These are phyloP conservation scores for Montipora efflorescens DNA, from an alignment of 64 coral and sea anemone species.

Conservation along the genomic window DNA sequence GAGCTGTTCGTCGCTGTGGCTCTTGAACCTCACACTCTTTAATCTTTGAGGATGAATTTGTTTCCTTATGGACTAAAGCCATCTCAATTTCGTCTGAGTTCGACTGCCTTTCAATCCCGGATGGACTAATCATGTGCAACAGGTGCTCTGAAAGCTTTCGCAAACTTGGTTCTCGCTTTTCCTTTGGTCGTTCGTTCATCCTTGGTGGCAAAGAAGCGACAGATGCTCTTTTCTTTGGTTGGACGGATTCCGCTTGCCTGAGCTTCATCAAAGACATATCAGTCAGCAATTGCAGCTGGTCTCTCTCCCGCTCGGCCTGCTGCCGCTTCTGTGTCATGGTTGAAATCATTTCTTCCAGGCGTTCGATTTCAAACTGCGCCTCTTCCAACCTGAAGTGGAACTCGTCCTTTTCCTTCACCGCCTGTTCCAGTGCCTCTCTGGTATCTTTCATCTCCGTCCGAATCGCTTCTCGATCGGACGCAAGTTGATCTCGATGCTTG, in stretches of 20 bases:
- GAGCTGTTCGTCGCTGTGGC: neutral
- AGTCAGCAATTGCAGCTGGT: conserved; percentile 90
- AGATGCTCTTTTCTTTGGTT: conserved; percentile 74
- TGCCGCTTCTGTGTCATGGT: conserved; percentile 73
- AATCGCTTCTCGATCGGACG: conserved; percentile 42
- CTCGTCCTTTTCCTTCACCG: conserved; percentile 77
- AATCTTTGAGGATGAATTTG: neutral
- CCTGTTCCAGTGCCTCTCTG: conserved; percentile 63
- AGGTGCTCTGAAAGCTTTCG: conserved; percentile 61
- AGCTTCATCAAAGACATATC: conserved; percentile 95
- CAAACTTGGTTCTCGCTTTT: conserved; percentile 47
- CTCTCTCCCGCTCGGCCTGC: conserved; percentile 82
- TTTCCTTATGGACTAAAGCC: neutral
- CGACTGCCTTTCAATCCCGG: neutral
- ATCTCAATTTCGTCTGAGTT: neutral
- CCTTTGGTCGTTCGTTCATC: conserved; percentile 17
- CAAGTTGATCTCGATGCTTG: conserved; percentile 74
- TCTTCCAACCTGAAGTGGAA: conserved; percentile 80
- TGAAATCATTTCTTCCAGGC: conserved; percentile 84
- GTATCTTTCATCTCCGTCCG: conserved; percentile 64
- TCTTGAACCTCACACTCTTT: neutral
- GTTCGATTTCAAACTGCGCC: conserved; percentile 77
- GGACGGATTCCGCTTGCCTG: conserved; percentile 65
- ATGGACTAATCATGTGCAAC: conserved; percentile 41
- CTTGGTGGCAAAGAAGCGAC: conserved; percentile 23